Base-by-base conservation (phyloP, 2,113 vertebrate species). In the Cygnus atratus region DNA sequence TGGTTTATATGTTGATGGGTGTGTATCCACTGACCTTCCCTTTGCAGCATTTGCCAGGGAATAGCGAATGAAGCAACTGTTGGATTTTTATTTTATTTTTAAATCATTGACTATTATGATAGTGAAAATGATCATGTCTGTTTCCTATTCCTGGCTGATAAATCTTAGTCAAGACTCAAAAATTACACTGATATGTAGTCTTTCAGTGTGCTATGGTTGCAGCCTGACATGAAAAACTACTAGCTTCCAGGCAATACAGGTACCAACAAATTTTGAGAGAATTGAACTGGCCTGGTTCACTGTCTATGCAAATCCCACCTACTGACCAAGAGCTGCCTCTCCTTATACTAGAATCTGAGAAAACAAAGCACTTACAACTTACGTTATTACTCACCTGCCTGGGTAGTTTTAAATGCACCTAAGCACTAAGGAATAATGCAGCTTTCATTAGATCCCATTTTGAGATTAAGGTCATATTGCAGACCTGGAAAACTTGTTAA, bases 51-150 rank as follows among this genome's bases (percentile, higher is more conserved):
- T 95, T 82, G 50, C 62, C 71, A 87, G 71, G 75, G 37, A 93
- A 91, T 37, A 96, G 95, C 93, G 62, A 90, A 95, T 41, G 48
- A 95, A 94, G 65, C 54, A 91, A 94, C 67, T 26, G 41, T 92
- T 84, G 95, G 71, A 41, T 57, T 81, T 79, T 71, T 75, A 88
- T 74, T 66, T 37, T 82, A 25, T 12, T 6, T 73, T 39, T 26
- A 11, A 35, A 94, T 90, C 31, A 67, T 87, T 39, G 55, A 88
- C 66, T 48, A 84, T 57, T 94, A 76, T 28, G 57, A 94, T 33
- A 95, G 87, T 76, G 86, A 88, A 91, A 97, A 84, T 19, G 37
- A 81, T 90, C 76, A n/a, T 20, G 84, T 79, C 88, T 88, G 63
- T 84, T 86, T 77, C 68, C 37, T 55, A 39, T 43, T 88, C 74